These are phyloP conservation scores for Bolinopsis microptera DNA, from an alignment of 37 sponge, comb jelly and placozoan genomes.

Conservation along the genomic window DNA sequence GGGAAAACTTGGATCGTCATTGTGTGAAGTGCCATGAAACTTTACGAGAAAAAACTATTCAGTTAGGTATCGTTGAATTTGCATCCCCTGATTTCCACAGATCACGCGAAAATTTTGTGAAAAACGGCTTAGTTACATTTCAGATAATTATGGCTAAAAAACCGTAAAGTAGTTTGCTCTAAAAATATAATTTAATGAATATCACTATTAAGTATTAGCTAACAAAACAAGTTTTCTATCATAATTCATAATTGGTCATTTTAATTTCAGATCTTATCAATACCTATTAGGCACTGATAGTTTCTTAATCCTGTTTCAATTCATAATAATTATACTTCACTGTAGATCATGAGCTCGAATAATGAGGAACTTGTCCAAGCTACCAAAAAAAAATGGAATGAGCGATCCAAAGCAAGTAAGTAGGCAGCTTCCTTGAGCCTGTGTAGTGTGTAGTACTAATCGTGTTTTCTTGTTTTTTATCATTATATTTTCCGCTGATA, in stretches of 20 bases:
- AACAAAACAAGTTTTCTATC: no score
- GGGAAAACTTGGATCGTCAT: slow-evolving; percentile 39
- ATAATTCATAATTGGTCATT: no score
- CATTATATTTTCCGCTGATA: no score
- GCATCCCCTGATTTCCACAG: neutral
- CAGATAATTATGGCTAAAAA: slow-evolving; percentile 1
- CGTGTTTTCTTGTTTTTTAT: no score
- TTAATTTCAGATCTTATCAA: no score
- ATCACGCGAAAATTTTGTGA: neutral
- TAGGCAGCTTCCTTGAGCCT: neutral
- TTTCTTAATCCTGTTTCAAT: no score
- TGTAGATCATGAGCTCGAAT: neutral
- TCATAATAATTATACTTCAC: no score
- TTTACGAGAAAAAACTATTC: neutral
- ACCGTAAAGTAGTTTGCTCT: no score
- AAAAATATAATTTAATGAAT: neutral
- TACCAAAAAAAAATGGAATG: neutral
- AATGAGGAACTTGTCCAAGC: neutral
- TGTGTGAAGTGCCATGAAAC: neutral
- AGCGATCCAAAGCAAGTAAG: neutral
- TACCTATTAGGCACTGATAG: no score
- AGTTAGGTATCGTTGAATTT: neutral
- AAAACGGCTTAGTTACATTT: neutral
- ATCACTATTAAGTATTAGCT: no score
- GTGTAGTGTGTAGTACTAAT: neutral